Evolutionary conservation across 2,113 vertebrate species (phyloP), one percentile per base, ranked within the genome.

Genomic region (Podilymbus podiceps): DNA sequence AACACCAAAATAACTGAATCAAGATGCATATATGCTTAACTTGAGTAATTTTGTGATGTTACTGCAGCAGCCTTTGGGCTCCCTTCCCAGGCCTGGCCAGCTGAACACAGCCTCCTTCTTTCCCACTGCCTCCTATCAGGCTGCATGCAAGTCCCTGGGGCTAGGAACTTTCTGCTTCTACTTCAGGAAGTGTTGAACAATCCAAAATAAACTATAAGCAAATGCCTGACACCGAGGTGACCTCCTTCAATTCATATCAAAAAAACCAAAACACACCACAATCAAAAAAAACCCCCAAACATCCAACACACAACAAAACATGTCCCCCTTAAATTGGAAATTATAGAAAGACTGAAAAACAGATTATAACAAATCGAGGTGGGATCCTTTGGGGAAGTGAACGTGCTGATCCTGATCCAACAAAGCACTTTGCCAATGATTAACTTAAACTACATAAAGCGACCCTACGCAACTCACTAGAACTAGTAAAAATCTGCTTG

Each of bases 361-460:
- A 64, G 55, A 55, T 67, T 21, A 66, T 11, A 8, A 52, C 22
- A 72, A 72, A 72, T 9, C 83, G 35, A 85, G 33, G 23, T 24
- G 13, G 16, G 49, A 77, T 88, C 24, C 35, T 78, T 69, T 53
- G 47, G 90, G 83, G 64, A 96, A 94, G 59, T 38, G 42, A 93
- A 68, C 6, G 1, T 0, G 0, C 20, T 88, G 89, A 89, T 63
- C 64, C 35, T 52, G 68, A 94, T 86, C 35, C 88, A 93, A 47
- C 18, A 67, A 59, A 92, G 40, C 35, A 81, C 47, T 88, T 72
- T 0, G 2, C 16, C 68, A 90, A 71, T 86, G 8, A 93, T 93
- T 94, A 96, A 96, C 89, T 77, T 88, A n/a, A 86, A 74, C 75
- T n/a, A 77, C 50, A 63, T 55, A 55, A 86, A 80, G 49, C 22